phyloP scores from a whole-genome alignment of 2,113 vertebrate species.

The Pyrgilauda ruficollis region DNA sequence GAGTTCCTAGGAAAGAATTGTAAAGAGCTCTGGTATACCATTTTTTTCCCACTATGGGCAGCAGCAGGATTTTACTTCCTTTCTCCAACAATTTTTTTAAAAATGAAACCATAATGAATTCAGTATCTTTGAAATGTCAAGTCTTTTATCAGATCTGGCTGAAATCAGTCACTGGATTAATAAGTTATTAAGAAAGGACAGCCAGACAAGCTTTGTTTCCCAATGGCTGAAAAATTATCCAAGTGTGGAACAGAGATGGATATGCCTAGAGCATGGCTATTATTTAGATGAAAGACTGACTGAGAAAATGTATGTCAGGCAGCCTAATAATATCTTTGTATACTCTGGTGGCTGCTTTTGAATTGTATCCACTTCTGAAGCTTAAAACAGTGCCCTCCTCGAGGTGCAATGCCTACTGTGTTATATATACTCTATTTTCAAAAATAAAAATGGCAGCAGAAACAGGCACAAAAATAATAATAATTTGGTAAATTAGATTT shows the following conservation, averaged over 20 bases:
- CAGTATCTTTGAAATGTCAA: background rate
- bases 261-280: background rate
- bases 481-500: background rate
- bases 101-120: background rate
- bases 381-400: background rate
- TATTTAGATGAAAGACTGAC: background rate
- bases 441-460: background rate
- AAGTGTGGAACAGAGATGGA: background rate
- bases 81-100: background rate
- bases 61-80: background rate
- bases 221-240: background rate
- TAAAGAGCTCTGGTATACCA: background rate
- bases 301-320: background rate
- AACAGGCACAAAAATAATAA: background rate
- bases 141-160: background rate
- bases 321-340: background rate
- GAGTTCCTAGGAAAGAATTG: background rate
- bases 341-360: background rate
- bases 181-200: background rate
- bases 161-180: background rate
- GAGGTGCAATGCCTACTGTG: background rate
- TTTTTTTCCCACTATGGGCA: accelerated
- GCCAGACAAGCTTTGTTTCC: background rate
- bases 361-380: background rate
- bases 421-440: background rate